Evolutionary conservation across 2,113 vertebrate species (phyloP).

Genomic region (Pseudorhombus dupliciocellatus): DNA sequence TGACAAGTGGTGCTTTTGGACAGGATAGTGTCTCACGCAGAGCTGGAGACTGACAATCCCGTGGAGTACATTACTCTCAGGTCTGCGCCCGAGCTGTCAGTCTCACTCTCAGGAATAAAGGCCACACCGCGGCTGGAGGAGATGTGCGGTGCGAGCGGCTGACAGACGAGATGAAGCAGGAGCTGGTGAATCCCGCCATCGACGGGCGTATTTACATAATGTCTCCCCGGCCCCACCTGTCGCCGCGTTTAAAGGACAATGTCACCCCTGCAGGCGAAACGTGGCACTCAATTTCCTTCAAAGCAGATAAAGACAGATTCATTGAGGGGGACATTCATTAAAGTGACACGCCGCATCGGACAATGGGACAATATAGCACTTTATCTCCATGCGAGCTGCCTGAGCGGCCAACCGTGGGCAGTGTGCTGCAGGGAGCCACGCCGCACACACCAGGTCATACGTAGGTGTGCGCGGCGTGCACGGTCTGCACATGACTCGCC

Average conservation of each 20-base stretch:
- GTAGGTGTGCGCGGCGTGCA: no score
- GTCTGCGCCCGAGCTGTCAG: constrained; percentile 44
- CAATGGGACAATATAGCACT: constrained; percentile 52
- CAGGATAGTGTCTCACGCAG: constrained; percentile 39
- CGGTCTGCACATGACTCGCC: constrained; percentile 24
- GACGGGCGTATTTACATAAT: constrained; percentile 54
- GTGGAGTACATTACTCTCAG: constrained; percentile 25
- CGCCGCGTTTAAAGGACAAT: constrained; percentile 37
- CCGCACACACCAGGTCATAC: constrained; percentile 49
- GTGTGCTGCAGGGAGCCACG: constrained; percentile 27
- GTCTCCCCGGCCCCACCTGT: constrained; percentile 35
- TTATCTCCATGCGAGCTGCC: constrained; percentile 49
- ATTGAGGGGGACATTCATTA: constrained; percentile 59
- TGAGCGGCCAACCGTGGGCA: constrained; percentile 49
- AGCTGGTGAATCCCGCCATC: constrained; percentile 1
- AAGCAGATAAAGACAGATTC: constrained; percentile 51
- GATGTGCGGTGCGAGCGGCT: not conserved
- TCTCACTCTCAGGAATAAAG: constrained; percentile 47
- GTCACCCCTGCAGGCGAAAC: constrained; percentile 42
- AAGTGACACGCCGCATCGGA: constrained; percentile 40
- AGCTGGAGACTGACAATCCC: constrained; percentile 46
- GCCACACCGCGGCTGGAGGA: not conserved
- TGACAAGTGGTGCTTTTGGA: constrained; percentile 58
- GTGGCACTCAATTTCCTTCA: constrained; percentile 51
- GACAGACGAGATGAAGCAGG: constrained; percentile 29